Percentiles rank a stretch among this genome's conserved stretches.
Conservation (phyloP, 2,113 vertebrate genomes). For the Chloropsis cyanopogon region DNA sequence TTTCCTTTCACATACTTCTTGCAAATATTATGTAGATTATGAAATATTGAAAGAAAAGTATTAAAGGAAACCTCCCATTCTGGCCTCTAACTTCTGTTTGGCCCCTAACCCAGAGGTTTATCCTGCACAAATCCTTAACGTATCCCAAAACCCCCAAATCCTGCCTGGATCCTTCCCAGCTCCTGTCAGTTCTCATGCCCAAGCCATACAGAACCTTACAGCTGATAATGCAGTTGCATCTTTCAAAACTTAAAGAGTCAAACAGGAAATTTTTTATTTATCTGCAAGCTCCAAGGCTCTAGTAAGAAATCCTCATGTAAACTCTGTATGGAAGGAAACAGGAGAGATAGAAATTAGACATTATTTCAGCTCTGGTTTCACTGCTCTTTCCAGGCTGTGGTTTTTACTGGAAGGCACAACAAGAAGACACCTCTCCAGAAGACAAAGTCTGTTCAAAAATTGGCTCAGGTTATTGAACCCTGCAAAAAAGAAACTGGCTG, state of each 20-base stretch:
- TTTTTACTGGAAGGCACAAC: neutral
- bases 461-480: neutral
- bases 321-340: neutral
- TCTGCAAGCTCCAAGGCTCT: neutral
- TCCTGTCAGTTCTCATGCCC: neutral
- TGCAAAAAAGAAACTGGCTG: neutral
- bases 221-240: neutral
- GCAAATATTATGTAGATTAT: neutral
- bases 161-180: neutral
- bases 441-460: neutral
- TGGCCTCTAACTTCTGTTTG: neutral
- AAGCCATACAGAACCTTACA: neutral
- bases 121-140: neutral
- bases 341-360: neutral
- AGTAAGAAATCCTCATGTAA: neutral
- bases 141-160: neutral
- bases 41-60: neutral
- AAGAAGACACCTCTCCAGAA: neutral
- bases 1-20: neutral
- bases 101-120: neutral
- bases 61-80: neutral
- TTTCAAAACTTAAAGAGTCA: neutral
- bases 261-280: neutral
- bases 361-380: neutral
- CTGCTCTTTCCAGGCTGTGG: neutral